phyloP scores from a whole-genome alignment of 2,888 invertebrate genomes.

The Apotomis betuletana region DNA sequence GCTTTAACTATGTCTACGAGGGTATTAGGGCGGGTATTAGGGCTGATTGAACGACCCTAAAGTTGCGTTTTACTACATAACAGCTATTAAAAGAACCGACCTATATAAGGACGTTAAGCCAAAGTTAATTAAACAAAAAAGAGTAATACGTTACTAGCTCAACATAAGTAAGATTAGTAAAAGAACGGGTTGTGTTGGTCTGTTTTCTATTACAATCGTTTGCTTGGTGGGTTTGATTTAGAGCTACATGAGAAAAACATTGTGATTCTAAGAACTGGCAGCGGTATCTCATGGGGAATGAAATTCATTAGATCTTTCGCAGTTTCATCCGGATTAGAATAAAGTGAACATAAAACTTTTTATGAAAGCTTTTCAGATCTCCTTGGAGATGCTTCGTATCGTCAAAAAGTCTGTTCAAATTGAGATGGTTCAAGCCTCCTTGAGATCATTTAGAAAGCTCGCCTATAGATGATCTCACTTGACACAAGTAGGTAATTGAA shows the following conservation, averaged over 20 bases:
- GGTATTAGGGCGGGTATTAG: slow-evolving; percentile 3
- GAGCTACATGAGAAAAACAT: no score
- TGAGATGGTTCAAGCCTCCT: neutral
- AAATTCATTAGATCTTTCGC: neutral
- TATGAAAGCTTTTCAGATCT: neutral
- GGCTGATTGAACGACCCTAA: slow-evolving; percentile 3
- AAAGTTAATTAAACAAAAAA: neutral
- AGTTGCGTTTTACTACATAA: neutral
- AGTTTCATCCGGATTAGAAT: neutral
- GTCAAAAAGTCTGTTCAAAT: neutral
- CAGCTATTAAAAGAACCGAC: neutral
- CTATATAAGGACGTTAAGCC: neutral
- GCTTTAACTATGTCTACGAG: neutral
- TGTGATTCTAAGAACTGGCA: no score
- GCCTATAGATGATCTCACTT: slow-evolving; percentile 3
- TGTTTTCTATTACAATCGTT: neutral
- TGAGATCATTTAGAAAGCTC: slow-evolving; percentile 3
- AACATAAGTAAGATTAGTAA: neutral
- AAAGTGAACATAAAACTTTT: neutral
- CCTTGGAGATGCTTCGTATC: slow-evolving; percentile 12
- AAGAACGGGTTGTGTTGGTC: neutral
- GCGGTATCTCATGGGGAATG: no score
- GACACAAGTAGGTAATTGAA: slow-evolving; percentile 23
- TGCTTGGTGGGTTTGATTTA: no score
- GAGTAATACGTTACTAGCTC: neutral